Conservation (phyloP, 2,888 invertebrate species). For the Drosophila peninsularis region DNA sequence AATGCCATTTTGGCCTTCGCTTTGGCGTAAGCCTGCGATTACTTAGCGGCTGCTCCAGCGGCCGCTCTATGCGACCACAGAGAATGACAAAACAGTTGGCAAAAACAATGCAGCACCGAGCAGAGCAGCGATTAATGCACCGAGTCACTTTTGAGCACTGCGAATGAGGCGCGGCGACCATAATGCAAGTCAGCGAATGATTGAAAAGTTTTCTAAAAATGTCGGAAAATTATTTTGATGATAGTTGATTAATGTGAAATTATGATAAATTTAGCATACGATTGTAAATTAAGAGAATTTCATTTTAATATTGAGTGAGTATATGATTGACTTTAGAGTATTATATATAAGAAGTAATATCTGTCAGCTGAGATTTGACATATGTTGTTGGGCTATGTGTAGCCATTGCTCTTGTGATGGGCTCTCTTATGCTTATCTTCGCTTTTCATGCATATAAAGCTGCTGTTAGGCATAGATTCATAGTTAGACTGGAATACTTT, state of each 20-base stretch:
- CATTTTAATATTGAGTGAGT: no score
- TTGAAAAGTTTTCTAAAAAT: not conserved
- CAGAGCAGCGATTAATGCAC: conserved; percentile 6
- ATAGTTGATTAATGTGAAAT: not conserved
- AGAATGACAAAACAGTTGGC: conserved; percentile 37
- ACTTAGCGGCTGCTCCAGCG: conserved; percentile 46
- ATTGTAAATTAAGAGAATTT: no score
- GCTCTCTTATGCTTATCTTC: no score
- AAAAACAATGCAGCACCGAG: conserved; percentile 3
- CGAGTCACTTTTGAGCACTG: conserved; percentile 1
- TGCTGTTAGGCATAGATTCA: no score
- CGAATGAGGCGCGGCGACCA: not conserved
- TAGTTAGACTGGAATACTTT: no score
- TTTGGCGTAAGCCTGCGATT: conserved; percentile 46
- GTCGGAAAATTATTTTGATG: not conserved
- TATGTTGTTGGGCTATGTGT: no score
- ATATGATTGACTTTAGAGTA: no score
- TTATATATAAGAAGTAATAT: no score
- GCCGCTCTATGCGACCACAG: conserved; percentile 35
- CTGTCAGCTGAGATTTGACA: no score
- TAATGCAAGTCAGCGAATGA: not conserved
- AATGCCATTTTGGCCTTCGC: conserved; percentile 1
- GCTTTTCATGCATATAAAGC: no score
- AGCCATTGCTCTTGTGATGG: no score
- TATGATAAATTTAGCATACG: no score